phyloP scores from a whole-genome alignment of 1,140 invertebrate species.

The Drosophila bocki region DNA sequence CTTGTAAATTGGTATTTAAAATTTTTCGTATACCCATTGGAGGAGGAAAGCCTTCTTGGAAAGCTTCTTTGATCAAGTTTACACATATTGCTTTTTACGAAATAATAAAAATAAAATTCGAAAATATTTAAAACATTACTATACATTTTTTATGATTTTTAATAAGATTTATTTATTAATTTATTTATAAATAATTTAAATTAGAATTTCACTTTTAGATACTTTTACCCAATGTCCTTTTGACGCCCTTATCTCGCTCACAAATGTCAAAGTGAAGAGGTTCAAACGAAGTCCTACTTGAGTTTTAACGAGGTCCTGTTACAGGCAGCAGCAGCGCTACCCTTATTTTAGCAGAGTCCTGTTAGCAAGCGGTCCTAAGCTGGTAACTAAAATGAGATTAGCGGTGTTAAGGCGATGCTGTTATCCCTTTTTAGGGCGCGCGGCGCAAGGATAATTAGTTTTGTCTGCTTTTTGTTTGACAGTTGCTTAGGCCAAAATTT shows the following conservation, averaged over 20 bases:
- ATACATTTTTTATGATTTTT: not conserved
- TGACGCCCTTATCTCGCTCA: not conserved
- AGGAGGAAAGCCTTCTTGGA: not conserved
- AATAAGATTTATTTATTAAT: not conserved
- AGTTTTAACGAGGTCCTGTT: conserved; percentile 48
- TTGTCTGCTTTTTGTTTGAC: conserved; percentile 26
- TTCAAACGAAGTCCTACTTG: conserved; percentile 30
- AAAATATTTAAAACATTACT: not conserved
- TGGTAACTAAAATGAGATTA: conserved; percentile 36
- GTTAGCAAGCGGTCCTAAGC: conserved; percentile 16
- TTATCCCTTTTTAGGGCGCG: conserved; percentile 33
- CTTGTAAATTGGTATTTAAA: not conserved
- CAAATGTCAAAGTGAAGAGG: conserved; percentile 57
- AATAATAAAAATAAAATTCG: not conserved
- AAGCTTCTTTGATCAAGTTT: not conserved
- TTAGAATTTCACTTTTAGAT: no score
- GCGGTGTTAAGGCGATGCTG: conserved; percentile 14
- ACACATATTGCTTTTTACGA: conserved; percentile 4
- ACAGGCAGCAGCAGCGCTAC: not conserved
- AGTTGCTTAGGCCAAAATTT: not conserved
- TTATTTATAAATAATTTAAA: not conserved
- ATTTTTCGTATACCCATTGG: conserved; percentile 2
- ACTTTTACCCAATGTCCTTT: not conserved
- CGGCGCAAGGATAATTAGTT: conserved; percentile 38
- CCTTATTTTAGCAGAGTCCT: conserved; percentile 13